Conservation (phyloP, 2,888 invertebrate species). For the Trissonchulus sp. region DNA sequence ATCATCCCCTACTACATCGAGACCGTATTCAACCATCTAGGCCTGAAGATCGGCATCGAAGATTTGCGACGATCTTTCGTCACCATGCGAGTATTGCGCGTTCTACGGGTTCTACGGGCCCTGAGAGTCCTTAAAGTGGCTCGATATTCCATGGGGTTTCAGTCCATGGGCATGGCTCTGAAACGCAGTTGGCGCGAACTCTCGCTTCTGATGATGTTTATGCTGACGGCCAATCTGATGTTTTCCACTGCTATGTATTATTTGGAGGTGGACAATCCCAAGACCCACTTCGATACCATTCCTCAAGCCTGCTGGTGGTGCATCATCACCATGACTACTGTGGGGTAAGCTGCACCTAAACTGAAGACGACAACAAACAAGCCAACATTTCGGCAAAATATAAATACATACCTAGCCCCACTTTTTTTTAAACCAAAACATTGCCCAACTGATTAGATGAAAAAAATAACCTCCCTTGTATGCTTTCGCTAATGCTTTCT, state of each 20-base stretch:
- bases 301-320: constrained; percentile 32
- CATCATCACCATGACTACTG: constrained; percentile 32
- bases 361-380: too few species aligned
- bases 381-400: too few species aligned
- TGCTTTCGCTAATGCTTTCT: too few species aligned
- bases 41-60: neutral
- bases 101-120: constrained; percentile 19
- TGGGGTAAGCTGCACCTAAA: constrained; percentile 29
- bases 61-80: constrained; percentile 7
- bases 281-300: constrained; percentile 28
- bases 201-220: constrained; percentile 7
- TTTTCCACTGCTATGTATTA: constrained; percentile 24
- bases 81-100: constrained; percentile 11
- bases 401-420: too few species aligned
- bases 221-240: constrained; percentile 12
- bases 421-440: too few species aligned
- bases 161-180: constrained; percentile 16
- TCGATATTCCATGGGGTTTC: constrained; percentile 10
- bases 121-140: constrained; percentile 11
- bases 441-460: too few species aligned
- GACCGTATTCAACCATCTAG: neutral
- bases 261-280: constrained; percentile 23
- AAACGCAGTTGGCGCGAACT: constrained; percentile 2
- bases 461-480: too few species aligned
- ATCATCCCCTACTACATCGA: constrained; percentile 26